Base-by-base conservation (phyloP, 2,888 invertebrate species). In the Hymenopus coronatus region DNA sequence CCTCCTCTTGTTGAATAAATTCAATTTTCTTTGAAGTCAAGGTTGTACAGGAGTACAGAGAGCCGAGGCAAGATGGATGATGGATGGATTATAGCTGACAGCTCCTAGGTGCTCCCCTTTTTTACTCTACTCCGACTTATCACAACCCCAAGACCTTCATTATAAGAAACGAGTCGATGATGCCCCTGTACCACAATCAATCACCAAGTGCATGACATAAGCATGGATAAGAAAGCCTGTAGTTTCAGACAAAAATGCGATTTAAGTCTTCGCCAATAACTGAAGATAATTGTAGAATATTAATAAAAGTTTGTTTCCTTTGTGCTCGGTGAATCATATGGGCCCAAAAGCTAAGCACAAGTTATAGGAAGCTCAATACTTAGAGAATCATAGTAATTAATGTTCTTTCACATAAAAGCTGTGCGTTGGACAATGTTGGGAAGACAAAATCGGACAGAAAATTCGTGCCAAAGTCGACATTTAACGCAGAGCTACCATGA, bases 11-110 rank as follows among this genome's bases (percentile, higher is more conserved):
- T 6, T 20, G 54, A 20, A 70, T 70, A 70, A 70, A 70, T 70
- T 70, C 54, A 70, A 70, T 70, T 70, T 25, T 6, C 25, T 3
- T 70, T 70, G 54, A 70, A 70, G 54, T 70, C 54, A 70, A 70
- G 54, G 54, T 70, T 70, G 54, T 20, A 70, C 54, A 20, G 6
- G 54, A 70, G 54, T 20, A 70, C 54, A 70, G 54, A 70, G 54
- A 70, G 20, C 20, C 20, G 25, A 70, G 20, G 54, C 54, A 70
- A 70, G 54, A 84, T 82, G 28, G 87, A 87, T 87, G 87, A 87
- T 87, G 87, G 87, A 87, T 87, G 87, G 87, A 87, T 82, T 88
- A 85, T 85, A 82, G 82, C 85, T 88, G 88, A 82, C 88, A 88
- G 82, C 15, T 83, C 30, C 20, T 70, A 30, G 82, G 54, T 27